Evolutionary conservation across 2,888 invertebrate species (phyloP).

Genomic region (Quadriops clusia): DNA sequence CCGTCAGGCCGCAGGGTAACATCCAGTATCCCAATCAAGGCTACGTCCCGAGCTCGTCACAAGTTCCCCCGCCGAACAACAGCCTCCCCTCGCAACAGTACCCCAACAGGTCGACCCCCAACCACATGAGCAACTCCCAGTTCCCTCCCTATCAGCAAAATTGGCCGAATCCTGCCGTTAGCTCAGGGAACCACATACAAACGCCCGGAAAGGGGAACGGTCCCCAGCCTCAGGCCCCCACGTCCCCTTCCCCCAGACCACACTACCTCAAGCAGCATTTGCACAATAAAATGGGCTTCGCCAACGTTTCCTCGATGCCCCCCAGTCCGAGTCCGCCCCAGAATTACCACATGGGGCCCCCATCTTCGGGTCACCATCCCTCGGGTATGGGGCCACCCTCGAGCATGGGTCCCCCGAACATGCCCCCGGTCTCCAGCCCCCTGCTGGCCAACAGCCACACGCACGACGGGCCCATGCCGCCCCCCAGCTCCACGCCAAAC

Average conservation of each 20-base stretch:
- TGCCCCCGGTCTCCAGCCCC: constrained; percentile 46
- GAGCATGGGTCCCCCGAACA: constrained; percentile 52
- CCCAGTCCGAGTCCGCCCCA: constrained; percentile 50
- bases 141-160: constrained; percentile 31
- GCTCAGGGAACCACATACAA: constrained; percentile 21
- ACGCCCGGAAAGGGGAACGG: constrained; percentile 24
- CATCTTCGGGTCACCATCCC: constrained; percentile 40
- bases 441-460: constrained; percentile 30
- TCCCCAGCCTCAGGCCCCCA: constrained; percentile 31
- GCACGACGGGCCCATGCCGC: constrained; percentile 38
- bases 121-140: constrained; percentile 42
- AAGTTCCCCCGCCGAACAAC: constrained; percentile 26
- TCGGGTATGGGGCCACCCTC: constrained; percentile 40
- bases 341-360: constrained; percentile 45
- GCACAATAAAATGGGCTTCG: constrained; percentile 58
- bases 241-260: constrained; percentile 41
- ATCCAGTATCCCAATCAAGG: constrained; percentile 42
- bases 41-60: constrained; percentile 43
- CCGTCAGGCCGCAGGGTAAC: constrained; percentile 34
- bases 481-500: constrained; percentile 44
- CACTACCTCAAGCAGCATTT: constrained; percentile 60
- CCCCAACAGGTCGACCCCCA: constrained; percentile 40
- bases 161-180: constrained; percentile 26
- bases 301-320: constrained; percentile 40
- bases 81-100: constrained; percentile 40